A percentile compares a stretch with the other conserved stretches of the same genome.
phyloP scores from a whole-genome alignment of 2,113 vertebrate species.

The Heterotis niloticus region DNA sequence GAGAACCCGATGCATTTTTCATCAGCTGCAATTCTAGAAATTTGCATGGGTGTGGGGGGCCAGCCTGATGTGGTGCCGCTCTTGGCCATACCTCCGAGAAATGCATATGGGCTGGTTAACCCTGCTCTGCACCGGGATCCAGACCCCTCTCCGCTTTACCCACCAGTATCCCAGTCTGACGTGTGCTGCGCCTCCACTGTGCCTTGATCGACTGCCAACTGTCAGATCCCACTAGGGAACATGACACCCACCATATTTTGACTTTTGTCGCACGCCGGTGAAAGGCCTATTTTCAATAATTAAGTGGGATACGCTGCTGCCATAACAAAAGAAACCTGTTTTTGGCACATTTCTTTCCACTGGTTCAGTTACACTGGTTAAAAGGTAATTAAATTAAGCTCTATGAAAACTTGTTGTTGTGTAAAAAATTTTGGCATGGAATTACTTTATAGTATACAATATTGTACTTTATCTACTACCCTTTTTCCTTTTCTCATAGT shows the following conservation, averaged over 20 bases:
- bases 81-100: neutral
- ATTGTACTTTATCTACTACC: no score
- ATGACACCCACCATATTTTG: neutral
- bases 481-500: no score
- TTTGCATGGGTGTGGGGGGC: neutral
- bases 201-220: neutral
- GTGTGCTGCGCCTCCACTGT: neutral
- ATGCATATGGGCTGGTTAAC: neutral
- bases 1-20: conserved; percentile 57
- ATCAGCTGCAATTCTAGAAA: conserved; percentile 54
- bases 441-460: no score
- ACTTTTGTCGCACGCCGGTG: neutral
- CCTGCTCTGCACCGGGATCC: neutral
- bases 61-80: neutral
- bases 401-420: neutral
- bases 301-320: neutral
- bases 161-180: neutral
- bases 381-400: neutral
- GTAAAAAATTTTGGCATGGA: neutral
- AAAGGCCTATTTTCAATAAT: neutral
- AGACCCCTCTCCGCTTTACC: neutral
- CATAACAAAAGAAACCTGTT: neutral
- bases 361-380: neutral
- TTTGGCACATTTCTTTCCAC: neutral
- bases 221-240: neutral